These are phyloP conservation scores for Rhinogobius similis DNA, from an alignment of 2,113 vertebrate species.

Conservation along the genomic window DNA sequence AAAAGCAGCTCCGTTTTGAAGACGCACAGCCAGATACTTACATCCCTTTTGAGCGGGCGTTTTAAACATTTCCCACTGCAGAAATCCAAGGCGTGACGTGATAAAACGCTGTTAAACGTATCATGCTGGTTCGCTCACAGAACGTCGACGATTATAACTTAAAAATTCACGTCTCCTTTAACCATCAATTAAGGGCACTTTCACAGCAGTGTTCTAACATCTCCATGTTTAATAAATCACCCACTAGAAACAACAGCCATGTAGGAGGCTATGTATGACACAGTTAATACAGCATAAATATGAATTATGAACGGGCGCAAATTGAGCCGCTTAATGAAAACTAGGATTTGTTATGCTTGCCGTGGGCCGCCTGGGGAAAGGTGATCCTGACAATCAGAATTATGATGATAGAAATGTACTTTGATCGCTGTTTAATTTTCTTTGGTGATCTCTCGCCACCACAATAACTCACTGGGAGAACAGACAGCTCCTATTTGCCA, in stretches of 20 bases:
- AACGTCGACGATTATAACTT: conserved; percentile 52
- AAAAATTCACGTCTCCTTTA: conserved; percentile 80
- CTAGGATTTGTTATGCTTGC: conserved; percentile 85
- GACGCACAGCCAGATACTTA: conserved; percentile 70
- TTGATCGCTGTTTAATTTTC: conserved; percentile 88
- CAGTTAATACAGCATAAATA: conserved; percentile 86
- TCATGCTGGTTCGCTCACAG: conserved; percentile 30
- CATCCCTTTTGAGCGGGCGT: conserved; percentile 66
- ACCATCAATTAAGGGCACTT: conserved; percentile 88
- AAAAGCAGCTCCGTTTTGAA: conserved; percentile 67
- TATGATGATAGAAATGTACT: conserved; percentile 89
- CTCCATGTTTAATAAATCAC: conserved; percentile 92
- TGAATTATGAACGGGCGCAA: conserved; percentile 91
- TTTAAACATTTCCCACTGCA: conserved; percentile 57
- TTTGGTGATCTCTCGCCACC: conserved; percentile 67
- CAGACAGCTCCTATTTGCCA: conserved; percentile 77
- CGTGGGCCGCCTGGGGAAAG: conserved; percentile 79
- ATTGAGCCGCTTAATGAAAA: conserved; percentile 93
- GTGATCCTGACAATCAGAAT: conserved; percentile 84
- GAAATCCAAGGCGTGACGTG: conserved; percentile 47
- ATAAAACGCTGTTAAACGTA: conserved; percentile 39
- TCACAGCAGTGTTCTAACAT: conserved; percentile 82
- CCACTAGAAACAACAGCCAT: conserved; percentile 86
- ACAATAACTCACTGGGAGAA: conserved; percentile 66
- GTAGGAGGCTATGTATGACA: conserved; percentile 84